A percentile compares a stretch with the other conserved stretches of the same genome.
These are phyloP conservation scores for Trachemys scripta DNA, from an alignment of 2,113 vertebrate species.

Conservation along the genomic window DNA sequence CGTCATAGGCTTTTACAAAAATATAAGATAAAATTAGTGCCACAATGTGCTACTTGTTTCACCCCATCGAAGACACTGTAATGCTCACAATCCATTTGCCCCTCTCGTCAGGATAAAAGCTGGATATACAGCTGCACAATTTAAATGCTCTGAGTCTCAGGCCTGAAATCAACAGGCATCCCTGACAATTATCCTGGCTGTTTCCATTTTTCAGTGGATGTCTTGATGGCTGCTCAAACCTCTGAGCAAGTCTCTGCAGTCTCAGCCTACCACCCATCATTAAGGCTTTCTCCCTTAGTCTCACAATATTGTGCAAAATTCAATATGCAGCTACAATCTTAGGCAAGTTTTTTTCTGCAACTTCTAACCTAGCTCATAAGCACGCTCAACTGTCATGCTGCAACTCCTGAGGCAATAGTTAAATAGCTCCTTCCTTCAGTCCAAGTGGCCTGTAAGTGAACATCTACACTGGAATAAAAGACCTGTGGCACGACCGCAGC, in stretches of 20 bases:
- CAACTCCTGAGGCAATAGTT: too few relatives aligned
- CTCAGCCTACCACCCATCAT: background rate
- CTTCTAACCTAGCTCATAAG: too few relatives aligned
- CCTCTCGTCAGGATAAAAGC: background rate
- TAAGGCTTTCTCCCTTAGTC: background rate
- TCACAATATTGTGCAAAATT: background rate
- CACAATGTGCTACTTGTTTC: background rate
- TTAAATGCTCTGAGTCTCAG: background rate
- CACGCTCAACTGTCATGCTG: too few relatives aligned
- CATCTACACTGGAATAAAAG: too few relatives aligned
- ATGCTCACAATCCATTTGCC: background rate
- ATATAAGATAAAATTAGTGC: too few relatives aligned
- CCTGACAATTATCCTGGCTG: background rate
- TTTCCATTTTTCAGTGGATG: background rate
- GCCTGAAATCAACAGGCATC: background rate
- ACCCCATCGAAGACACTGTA: background rate
- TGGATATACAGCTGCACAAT: background rate
- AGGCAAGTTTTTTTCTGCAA: too few relatives aligned
- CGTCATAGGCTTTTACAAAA: too few relatives aligned
- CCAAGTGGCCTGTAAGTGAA: too few relatives aligned
- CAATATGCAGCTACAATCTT: background rate
- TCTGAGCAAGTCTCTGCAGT: background rate
- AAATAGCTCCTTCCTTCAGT: too few relatives aligned
- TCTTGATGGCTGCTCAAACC: background rate
- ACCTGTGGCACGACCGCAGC: too few relatives aligned